Base-by-base conservation (phyloP, 1,140 invertebrate species). In the Probaryconus sp. region DNA sequence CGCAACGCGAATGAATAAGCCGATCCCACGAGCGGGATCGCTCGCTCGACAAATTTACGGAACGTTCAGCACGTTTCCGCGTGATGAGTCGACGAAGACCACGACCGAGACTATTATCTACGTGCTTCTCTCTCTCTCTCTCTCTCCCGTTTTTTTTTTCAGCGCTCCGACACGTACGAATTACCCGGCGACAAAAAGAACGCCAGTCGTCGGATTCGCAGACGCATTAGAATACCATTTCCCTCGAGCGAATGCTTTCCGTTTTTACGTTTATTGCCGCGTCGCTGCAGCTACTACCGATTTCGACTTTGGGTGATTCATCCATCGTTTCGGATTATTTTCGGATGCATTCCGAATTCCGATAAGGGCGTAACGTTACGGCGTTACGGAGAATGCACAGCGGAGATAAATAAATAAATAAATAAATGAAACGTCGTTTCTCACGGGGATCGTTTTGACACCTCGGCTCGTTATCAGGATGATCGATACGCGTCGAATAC, bases 1-100 rank as follows among this genome's bases (percentile, higher is more conserved):
- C 65, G 78, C 77, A 81, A 79, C 78, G 76, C 74, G 75, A 79
- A 80, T 78, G 75, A 77, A n/a, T n/a, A n/a, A 73, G 76, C 79
- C 79, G 77, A 79, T 82, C 81, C 79, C 78, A 76, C 77, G 77
- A 63, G 51, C 72, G 51, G 35, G 60, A 28, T 31, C 9, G 35
- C 42, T 43, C 28, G 24, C 17, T 64, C 76, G 72, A 75, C 73
- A 69, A 74, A 79, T 79, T 71, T 79, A 77, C 79, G 31, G 58
- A 55, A 70, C 68, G 73, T 77, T 67, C 63, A 24, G 67, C 74
- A 76, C 74, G 65, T 75, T 79, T 79, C 74, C 79, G 77, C 77
- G 64, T 76, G 48, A 65, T 51, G 43, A 45, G 38, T 31, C 37
- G 45, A 37, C 58, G 45, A 38, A 5, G 2, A 13, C 31, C 10